A percentile compares a stretch with the other conserved stretches of the same genome.
phyloP scores from a whole-genome alignment of 2,888 invertebrate species.

The Sphaerophoria taeniata region DNA sequence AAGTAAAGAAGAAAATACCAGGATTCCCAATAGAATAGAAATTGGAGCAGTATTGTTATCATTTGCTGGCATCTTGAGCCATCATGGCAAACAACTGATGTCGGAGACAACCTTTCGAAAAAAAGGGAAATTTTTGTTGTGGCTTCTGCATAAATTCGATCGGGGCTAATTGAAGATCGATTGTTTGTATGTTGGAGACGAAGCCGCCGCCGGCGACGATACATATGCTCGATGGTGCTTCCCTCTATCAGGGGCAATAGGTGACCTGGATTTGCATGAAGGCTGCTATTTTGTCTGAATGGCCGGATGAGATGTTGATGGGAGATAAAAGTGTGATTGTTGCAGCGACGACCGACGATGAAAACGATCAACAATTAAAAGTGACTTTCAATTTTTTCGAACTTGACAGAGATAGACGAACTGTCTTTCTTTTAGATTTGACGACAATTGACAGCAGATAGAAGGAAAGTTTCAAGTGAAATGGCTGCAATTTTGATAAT shows the following conservation, averaged over 20 bases:
- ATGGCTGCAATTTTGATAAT: too few relatives aligned
- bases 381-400: conserved; percentile 67
- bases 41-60: conserved; percentile 67
- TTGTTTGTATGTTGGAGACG: conserved; percentile 6
- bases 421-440: conserved; percentile 1
- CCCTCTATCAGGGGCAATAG: conserved; percentile 46
- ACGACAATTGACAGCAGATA: background rate
- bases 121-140: conserved; percentile 55
- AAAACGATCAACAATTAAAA: conserved; percentile 56
- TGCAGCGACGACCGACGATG: background rate
- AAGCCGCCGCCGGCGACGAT: conserved; percentile 1
- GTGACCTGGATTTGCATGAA: conserved; percentile 46
- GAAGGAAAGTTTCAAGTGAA: background rate
- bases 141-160: conserved; percentile 51
- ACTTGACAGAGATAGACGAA: conserved; percentile 44
- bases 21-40: conserved; percentile 42
- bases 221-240: background rate
- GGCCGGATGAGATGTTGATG: conserved; percentile 31
- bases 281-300: conserved; percentile 22
- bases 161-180: conserved; percentile 53
- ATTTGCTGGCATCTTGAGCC: conserved; percentile 34
- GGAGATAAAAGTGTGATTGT: conserved; percentile 25
- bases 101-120: conserved; percentile 9
- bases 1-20: conserved; percentile 37
- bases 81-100: conserved; percentile 8